These are phyloP conservation scores for Aptenodytes forsteri DNA, from an alignment of 2,113 vertebrate species.

Conservation along the genomic window DNA sequence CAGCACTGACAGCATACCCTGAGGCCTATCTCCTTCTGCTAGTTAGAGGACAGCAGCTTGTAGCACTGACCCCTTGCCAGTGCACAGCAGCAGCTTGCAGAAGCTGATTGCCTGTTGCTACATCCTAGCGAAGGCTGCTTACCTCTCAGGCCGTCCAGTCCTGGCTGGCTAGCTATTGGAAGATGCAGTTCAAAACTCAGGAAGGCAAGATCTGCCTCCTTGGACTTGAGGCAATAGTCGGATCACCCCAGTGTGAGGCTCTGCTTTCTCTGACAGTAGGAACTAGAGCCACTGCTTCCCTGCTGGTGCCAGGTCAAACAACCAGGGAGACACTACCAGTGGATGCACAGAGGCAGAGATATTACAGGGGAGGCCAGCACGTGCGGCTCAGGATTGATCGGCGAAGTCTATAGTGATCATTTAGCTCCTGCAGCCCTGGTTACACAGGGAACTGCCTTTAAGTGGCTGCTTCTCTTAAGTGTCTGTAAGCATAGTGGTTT, in stretches of 20 bases:
- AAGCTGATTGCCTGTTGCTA: background rate
- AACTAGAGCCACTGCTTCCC: background rate
- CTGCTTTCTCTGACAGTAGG: background rate
- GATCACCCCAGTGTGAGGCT: background rate
- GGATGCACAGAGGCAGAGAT: background rate
- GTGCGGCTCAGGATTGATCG: fast-evolving
- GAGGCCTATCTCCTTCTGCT: background rate
- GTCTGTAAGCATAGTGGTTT: background rate
- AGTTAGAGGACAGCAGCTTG: background rate
- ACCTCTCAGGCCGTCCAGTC: background rate
- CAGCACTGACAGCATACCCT: background rate
- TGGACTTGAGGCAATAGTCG: background rate
- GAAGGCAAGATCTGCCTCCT: background rate
- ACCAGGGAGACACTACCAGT: background rate
- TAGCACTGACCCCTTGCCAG: background rate
- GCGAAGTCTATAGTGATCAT: background rate
- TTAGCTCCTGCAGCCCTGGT: background rate
- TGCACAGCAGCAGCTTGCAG: background rate
- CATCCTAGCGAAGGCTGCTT: background rate
- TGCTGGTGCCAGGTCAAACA: background rate
- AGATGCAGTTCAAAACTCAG: background rate
- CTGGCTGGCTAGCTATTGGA: background rate
- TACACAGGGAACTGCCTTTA: background rate
- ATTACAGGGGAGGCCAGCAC: fast-evolving
- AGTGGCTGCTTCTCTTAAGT: background rate